phyloP scores from a whole-genome alignment of 2,888 invertebrate species.

The Galerucella pusilla region DNA sequence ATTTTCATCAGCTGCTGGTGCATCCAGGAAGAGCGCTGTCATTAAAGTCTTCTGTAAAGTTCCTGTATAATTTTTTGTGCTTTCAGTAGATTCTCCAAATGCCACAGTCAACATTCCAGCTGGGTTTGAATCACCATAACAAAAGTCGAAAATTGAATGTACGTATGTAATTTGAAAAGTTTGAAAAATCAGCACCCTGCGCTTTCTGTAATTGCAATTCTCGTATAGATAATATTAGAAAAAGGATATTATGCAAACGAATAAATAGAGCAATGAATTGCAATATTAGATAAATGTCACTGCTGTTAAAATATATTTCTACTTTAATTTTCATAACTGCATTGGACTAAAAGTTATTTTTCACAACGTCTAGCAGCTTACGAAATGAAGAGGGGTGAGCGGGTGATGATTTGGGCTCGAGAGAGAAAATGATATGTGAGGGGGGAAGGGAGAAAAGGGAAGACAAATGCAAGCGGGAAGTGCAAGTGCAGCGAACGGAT shows the following conservation, averaged over 20 bases:
- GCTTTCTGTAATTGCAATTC: too few species aligned
- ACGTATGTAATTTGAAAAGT: too few species aligned
- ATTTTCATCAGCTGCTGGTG: too few species aligned
- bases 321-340: neutral
- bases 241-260: neutral
- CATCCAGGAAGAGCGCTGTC: too few species aligned
- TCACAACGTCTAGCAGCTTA: conserved; percentile 14
- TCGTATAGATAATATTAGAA: neutral
- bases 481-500: conserved; percentile 67
- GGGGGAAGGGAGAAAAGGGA: conserved; percentile 45
- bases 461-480: conserved; percentile 59
- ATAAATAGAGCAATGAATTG: neutral
- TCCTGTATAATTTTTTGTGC: too few species aligned
- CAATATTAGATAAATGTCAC: neutral
- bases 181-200: too few species aligned
- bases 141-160: too few species aligned
- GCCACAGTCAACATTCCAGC: too few species aligned
- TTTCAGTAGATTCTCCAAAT: too few species aligned
- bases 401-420: conserved; percentile 15
- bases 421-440: conserved; percentile 41
- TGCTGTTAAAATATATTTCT: neutral
- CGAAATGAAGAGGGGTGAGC: neutral
- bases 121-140: too few species aligned
- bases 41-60: too few species aligned
- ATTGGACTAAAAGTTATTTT: conserved; percentile 16